These are phyloP conservation scores for Lytechinus variegatus DNA, from an alignment of 35 echinoderm and acorn worm genomes.

Conservation along the genomic window DNA sequence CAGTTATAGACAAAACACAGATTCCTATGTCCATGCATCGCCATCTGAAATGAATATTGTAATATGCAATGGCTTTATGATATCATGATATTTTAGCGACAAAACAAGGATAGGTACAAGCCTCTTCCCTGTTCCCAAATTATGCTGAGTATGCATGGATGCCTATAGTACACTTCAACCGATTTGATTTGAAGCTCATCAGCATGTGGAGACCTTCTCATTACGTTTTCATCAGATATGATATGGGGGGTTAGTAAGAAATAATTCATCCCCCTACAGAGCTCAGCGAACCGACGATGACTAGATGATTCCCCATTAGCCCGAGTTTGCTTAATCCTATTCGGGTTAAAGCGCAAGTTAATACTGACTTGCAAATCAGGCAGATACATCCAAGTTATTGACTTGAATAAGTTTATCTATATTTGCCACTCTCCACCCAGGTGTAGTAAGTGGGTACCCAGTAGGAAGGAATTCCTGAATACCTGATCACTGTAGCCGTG, in stretches of 20 bases:
- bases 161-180: background rate
- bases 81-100: background rate
- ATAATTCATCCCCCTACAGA: conserved; percentile 34
- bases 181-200: conserved; percentile 13
- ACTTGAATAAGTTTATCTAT: too few species aligned
- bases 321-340: too few species aligned
- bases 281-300: background rate
- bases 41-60: background rate
- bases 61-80: background rate
- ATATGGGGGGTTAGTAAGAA: conserved; percentile 27
- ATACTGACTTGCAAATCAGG: too few species aligned
- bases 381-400: too few species aligned
- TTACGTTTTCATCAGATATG: conserved; percentile 36
- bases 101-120: background rate
- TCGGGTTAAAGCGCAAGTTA: too few species aligned
- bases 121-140: background rate
- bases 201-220: background rate
- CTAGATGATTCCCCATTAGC: too few species aligned
- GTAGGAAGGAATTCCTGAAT: too few species aligned
- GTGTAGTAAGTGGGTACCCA: too few species aligned
- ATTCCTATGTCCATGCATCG: background rate
- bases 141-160: conserved; percentile 8
- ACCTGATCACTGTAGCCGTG: too few species aligned
- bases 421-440: too few species aligned
- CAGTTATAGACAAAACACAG: background rate